These are phyloP conservation scores for Pemphredon lugubris DNA, from an alignment of 2,888 invertebrate species.

Conservation along the genomic window DNA sequence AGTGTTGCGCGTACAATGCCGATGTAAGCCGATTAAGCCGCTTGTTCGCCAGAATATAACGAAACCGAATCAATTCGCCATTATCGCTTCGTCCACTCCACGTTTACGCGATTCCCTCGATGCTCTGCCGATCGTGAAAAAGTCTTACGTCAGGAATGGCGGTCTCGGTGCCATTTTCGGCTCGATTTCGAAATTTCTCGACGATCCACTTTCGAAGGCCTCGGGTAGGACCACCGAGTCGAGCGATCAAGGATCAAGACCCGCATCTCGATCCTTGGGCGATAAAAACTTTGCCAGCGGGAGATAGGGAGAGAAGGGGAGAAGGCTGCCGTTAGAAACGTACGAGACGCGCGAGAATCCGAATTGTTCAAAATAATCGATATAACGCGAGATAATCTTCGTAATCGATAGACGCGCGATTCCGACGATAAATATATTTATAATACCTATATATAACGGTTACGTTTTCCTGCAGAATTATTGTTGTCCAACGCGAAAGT, in stretches of 20 bases:
- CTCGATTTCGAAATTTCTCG: conserved; percentile 35
- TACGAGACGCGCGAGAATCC: too few relatives aligned
- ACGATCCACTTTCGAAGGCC: conserved; percentile 27
- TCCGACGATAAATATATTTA: too few relatives aligned
- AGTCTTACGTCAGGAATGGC: conserved; percentile 34
- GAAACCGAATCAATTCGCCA: not conserved
- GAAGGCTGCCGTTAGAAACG: not conserved
- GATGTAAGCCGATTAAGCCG: too few relatives aligned
- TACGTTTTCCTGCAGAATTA: too few relatives aligned
- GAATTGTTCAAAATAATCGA: not conserved
- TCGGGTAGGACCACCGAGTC: conserved; percentile 7
- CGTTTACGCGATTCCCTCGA: not conserved
- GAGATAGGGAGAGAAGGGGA: not conserved
- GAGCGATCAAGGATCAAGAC: not conserved
- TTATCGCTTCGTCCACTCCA: not conserved
- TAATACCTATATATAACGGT: too few relatives aligned
- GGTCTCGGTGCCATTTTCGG: conserved; percentile 31
- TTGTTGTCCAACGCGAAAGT: conserved; percentile 46
- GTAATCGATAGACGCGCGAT: too few relatives aligned
- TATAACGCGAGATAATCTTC: too few relatives aligned
- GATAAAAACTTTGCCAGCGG: too few relatives aligned
- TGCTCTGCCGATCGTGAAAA: not conserved
- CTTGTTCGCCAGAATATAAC: not conserved
- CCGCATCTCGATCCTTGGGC: too few relatives aligned
- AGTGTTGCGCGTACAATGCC: not conserved